These are phyloP conservation scores for Baronia brevicornis DNA, from an alignment of 2,888 invertebrate genomes.

Conservation along the genomic window DNA sequence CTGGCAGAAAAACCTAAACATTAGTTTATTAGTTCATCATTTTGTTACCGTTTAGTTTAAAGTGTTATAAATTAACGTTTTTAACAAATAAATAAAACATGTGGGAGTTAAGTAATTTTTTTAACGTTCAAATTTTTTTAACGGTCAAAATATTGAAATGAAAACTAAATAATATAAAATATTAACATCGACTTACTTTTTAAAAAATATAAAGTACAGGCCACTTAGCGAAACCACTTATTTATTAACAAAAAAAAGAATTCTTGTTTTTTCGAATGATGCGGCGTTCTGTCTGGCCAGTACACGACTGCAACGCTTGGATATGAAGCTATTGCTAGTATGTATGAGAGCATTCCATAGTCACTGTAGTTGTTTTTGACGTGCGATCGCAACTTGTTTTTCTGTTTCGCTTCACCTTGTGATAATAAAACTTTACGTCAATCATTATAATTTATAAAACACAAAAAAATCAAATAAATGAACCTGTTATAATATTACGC, in stretches of 20 bases:
- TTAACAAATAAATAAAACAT: no score
- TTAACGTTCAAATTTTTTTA: not conserved
- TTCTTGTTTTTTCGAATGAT: not conserved
- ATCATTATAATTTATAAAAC: no score
- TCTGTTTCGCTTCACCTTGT: not conserved
- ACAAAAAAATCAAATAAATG: no score
- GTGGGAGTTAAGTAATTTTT: no score
- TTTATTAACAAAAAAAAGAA: not conserved
- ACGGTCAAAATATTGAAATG: not conserved
- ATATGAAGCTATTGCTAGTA: not conserved
- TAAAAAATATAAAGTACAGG: constrained; percentile 1
- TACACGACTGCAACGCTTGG: constrained; percentile 9
- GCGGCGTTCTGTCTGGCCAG: constrained; percentile 1
- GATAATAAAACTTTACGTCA: not conserved
- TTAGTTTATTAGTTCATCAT: no score
- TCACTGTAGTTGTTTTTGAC: not conserved
- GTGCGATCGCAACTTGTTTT: not conserved
- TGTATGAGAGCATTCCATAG: not conserved
- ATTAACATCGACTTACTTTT: constrained; percentile 11
- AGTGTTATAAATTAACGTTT: no score
- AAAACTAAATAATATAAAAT: not conserved
- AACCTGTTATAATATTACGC: no score
- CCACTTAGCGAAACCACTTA: not conserved
- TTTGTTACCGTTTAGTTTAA: no score
- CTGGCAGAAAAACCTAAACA: no score